These are phyloP conservation scores for Rhogogaster chlorosoma DNA, from an alignment of 2,888 invertebrate genomes.

Conservation along the genomic window DNA sequence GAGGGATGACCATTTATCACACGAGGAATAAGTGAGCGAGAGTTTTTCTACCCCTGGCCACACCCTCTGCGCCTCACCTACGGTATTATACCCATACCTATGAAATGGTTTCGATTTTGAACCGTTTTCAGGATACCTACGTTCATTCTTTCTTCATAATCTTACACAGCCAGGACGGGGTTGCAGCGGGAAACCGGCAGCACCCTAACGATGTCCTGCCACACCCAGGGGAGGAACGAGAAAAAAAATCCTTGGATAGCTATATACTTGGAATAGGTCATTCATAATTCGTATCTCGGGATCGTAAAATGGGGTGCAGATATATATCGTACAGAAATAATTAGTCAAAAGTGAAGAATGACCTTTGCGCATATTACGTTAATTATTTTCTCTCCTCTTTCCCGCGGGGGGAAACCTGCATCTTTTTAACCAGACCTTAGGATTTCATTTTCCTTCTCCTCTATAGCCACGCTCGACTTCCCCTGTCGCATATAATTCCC, in stretches of 20 bases:
- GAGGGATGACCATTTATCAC: conserved; percentile 49
- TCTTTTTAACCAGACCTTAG: background rate
- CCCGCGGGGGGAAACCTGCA: background rate
- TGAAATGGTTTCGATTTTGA: conserved; percentile 41
- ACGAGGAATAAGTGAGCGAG: conserved; percentile 15
- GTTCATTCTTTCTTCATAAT: background rate
- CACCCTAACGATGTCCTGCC: conserved; percentile 48
- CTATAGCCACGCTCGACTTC: background rate
- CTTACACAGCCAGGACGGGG: background rate
- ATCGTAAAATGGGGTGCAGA: background rate
- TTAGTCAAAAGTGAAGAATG: conserved; percentile 39
- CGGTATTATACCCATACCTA: background rate
- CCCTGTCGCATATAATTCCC: background rate
- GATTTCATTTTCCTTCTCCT: background rate
- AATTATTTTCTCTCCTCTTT: background rate
- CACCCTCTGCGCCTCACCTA: background rate
- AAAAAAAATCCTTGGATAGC: conserved; percentile 10
- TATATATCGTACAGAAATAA: conserved; percentile 5
- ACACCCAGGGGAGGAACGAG: conserved; percentile 28
- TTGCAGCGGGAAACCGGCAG: conserved; percentile 26
- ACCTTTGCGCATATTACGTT: background rate
- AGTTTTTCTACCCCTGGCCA: conserved; percentile 25
- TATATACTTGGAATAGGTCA: background rate
- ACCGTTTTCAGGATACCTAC: conserved; percentile 24
- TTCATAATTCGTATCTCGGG: conserved; percentile 28